Percentiles rank a stretch among this genome's conserved stretches.
Conservation (phyloP, 2,113 vertebrate genomes). For the Eurystomus gularis region DNA sequence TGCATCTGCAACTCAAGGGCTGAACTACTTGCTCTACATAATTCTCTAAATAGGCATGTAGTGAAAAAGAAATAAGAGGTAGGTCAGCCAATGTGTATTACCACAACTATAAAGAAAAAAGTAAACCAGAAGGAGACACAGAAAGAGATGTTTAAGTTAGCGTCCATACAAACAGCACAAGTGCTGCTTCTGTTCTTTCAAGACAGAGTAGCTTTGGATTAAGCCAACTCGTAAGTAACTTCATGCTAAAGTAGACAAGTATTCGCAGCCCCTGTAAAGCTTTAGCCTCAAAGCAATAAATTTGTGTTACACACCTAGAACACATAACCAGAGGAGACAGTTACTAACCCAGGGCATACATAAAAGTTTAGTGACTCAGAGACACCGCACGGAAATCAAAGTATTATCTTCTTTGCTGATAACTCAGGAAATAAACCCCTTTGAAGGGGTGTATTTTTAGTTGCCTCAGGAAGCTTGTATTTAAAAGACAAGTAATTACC, state of each 20-base stretch:
- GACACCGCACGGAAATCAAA: neutral
- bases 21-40: neutral
- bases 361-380: neutral
- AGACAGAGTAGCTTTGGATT: neutral
- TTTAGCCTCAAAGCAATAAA: neutral
- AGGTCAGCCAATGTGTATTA: neutral
- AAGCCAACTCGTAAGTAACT: neutral
- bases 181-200: neutral
- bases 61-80: neutral
- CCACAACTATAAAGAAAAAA: neutral
- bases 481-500: conserved; percentile 74
- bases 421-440: neutral
- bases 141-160: neutral
- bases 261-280: neutral
- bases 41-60: neutral
- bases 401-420: neutral
- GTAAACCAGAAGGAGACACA: neutral
- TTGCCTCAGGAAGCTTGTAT: neutral
- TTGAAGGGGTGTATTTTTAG: neutral
- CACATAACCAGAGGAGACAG: neutral
- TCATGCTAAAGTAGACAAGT: neutral
- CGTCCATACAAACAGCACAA: neutral
- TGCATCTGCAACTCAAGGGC: neutral
- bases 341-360: neutral
- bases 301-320: neutral